Evolutionary conservation across 30 jellyfish, hydroid and myxozoan genomes (phyloP).

Genomic region (Turritopsis rubra): DNA sequence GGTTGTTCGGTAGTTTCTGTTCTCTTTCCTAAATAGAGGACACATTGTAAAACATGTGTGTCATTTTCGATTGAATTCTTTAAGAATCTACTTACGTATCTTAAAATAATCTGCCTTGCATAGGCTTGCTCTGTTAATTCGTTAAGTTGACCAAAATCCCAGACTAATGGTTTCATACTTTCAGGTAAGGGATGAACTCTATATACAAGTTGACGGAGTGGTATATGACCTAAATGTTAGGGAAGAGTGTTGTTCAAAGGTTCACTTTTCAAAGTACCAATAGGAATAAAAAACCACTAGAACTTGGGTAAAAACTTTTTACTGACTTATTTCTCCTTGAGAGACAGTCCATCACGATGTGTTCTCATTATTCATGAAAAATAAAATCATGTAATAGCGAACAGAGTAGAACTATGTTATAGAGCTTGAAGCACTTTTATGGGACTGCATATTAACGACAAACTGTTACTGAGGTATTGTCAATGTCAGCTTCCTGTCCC

Average conservation of each 20-base stretch:
- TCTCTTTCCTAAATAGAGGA: slow-evolving; percentile 22
- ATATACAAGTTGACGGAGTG: slow-evolving; percentile 62
- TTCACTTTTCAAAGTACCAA: background rate
- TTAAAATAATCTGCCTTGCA: slow-evolving; percentile 42
- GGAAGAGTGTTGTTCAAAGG: background rate
- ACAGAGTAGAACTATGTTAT: no score
- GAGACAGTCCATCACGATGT: no score
- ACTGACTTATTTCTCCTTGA: no score
- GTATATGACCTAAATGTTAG: slow-evolving; percentile 40
- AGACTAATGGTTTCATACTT: slow-evolving; percentile 62
- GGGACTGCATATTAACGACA: no score
- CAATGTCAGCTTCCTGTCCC: no score
- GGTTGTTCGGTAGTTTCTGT: slow-evolving; percentile 29
- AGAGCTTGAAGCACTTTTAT: no score
- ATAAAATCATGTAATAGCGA: no score
- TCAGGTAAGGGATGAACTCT: slow-evolving; percentile 59
- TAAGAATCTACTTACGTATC: slow-evolving; percentile 46
- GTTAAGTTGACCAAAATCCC: slow-evolving; percentile 69
- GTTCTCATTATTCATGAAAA: no score
- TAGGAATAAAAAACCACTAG: no score
- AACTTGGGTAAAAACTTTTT: no score
- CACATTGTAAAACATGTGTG: background rate
- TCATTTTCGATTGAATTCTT: background rate
- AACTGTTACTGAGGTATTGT: no score
- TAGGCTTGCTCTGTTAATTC: slow-evolving; percentile 40